Conservation (phyloP, 53 echinoderm and acorn worm genomes). For the Zoroaster sp. region DNA sequence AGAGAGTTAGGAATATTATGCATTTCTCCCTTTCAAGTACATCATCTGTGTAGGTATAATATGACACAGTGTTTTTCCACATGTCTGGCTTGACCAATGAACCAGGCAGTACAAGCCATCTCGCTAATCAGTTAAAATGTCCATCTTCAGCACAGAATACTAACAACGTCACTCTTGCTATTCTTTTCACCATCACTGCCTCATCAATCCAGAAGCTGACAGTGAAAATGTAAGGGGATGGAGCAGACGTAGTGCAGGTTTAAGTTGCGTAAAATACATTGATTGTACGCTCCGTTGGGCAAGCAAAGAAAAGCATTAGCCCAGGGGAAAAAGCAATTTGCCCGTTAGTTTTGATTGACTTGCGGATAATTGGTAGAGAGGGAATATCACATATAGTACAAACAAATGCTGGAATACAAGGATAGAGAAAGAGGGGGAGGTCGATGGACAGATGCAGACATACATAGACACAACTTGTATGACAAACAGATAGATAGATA, state of each 20-base stretch:
- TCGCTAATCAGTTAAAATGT: background rate
- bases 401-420: background rate
- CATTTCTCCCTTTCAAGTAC: background rate
- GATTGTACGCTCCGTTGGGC: constrained; percentile 41
- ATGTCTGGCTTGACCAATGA: background rate
- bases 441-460: background rate
- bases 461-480: background rate
- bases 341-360: constrained; percentile 47
- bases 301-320: constrained; percentile 18
- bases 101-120: background rate
- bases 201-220: background rate
- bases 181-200: background rate
- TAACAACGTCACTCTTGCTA: background rate
- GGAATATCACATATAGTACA: constrained; percentile 5
- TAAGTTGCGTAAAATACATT: constrained; percentile 32
- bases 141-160: background rate
- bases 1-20: too few species aligned
- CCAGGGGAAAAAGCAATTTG: constrained; percentile 28
- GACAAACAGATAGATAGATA: background rate
- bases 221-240: background rate
- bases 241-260: background rate
- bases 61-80: background rate
- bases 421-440: background rate
- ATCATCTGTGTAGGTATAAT: background rate
- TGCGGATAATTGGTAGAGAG: constrained; percentile 32